Conservation (phyloP, 2,113 vertebrate genomes). For the Lutjanus erythropterus region DNA sequence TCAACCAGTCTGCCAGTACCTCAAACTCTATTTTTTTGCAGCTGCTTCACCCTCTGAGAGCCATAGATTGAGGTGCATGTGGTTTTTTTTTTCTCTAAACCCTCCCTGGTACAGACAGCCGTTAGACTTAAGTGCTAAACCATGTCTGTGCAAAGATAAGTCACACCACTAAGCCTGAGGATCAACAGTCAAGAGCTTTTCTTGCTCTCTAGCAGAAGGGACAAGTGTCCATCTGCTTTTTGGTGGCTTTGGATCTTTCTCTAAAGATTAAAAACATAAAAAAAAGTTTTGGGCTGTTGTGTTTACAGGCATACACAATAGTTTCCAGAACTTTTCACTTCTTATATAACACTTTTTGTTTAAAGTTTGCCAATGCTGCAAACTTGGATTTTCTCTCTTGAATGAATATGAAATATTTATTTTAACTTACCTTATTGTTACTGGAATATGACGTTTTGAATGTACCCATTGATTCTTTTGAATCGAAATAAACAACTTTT, state of each 20-base stretch:
- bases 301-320: neutral
- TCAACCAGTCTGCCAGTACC: neutral
- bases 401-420: neutral
- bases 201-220: slow-evolving; percentile 7
- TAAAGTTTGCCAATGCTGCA: neutral
- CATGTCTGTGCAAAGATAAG: slow-evolving; percentile 55
- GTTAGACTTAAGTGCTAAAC: slow-evolving; percentile 60
- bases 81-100: slow-evolving; percentile 4
- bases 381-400: neutral
- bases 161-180: slow-evolving; percentile 26
- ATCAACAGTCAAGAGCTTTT: slow-evolving; percentile 50
- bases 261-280: slow-evolving; percentile 29
- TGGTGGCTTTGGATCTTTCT: slow-evolving; percentile 25
- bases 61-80: slow-evolving; percentile 11
- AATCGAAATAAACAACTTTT: neutral
- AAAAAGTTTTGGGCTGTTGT: neutral
- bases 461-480: neutral
- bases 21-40: neutral
- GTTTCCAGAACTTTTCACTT: slow-evolving; percentile 4
- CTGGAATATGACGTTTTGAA: neutral
- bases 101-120: slow-evolving; percentile 33
- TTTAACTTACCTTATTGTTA: neutral
- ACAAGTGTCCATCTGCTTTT: slow-evolving; percentile 56
- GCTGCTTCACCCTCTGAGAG: slow-evolving; percentile 9
- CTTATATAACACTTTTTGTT: neutral